Conservation (phyloP, 2,888 invertebrate genomes). For the Galerucella pusilla region DNA sequence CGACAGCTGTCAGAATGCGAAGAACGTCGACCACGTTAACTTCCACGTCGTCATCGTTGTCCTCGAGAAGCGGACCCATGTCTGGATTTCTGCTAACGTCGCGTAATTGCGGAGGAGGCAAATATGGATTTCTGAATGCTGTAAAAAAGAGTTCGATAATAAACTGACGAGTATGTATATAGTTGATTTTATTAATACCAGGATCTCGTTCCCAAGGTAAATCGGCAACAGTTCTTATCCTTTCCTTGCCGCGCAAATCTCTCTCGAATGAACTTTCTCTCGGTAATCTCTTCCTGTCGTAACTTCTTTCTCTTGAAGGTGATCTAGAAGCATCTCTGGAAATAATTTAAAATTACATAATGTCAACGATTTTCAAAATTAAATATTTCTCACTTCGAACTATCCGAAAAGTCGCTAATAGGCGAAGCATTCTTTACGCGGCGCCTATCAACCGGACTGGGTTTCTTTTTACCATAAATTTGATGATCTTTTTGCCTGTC, state of each 20-base stretch:
- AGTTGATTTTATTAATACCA: conserved; percentile 26
- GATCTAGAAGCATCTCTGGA: conserved; percentile 28
- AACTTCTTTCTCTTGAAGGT: conserved; percentile 44
- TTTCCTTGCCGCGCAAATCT: conserved; percentile 51
- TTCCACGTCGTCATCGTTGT: conserved; percentile 68
- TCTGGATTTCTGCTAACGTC: conserved; percentile 58
- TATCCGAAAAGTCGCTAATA: conserved; percentile 3
- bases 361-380: not conserved
- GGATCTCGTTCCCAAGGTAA: conserved; percentile 55
- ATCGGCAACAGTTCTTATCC: conserved; percentile 54
- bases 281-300: conserved; percentile 37
- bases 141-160: not conserved
- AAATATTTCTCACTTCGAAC: conserved; percentile 11
- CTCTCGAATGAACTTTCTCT: conserved; percentile 53
- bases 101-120: conserved; percentile 59
- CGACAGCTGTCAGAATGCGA: conserved; percentile 81
- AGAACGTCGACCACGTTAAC: conserved; percentile 75
- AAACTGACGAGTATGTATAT: not conserved
- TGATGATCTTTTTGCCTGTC: conserved; percentile 14
- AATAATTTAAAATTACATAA: not conserved
- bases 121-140: conserved; percentile 47
- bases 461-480: not conserved
- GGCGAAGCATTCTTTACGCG: conserved; percentile 14
- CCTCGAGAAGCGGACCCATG: conserved; percentile 50
- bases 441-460: not conserved